Percentiles rank a stretch among this genome's conserved stretches.
These are phyloP conservation scores for Podarcis muralis DNA, from an alignment of 2,113 vertebrate genomes.

Conservation along the genomic window DNA sequence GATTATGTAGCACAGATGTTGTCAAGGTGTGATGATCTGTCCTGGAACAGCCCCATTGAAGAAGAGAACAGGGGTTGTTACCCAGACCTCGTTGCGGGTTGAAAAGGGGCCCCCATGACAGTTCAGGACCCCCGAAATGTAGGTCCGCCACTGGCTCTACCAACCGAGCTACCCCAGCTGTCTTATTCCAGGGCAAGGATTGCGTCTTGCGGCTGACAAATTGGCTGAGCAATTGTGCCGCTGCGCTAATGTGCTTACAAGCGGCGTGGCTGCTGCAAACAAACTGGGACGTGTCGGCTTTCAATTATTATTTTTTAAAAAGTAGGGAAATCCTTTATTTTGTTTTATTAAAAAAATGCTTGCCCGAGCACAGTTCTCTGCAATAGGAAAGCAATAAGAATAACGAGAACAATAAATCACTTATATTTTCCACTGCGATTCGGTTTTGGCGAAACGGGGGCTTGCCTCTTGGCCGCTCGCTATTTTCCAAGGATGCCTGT, in stretches of 20 bases:
- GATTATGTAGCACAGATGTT: no score
- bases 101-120: no score
- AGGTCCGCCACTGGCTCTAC: no score
- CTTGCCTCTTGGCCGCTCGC: background rate
- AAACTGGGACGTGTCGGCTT: background rate
- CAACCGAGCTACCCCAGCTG: no score
- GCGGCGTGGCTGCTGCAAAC: background rate
- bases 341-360: no score
- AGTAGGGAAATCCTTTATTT: no score
- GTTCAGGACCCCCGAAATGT: no score
- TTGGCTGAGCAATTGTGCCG: background rate
- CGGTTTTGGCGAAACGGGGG: background rate
- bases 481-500: no score
- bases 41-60: no score
- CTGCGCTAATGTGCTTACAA: background rate
- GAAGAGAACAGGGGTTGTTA: no score
- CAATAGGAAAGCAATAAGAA: background rate
- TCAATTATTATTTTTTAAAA: background rate
- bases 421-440: background rate
- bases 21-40: no score
- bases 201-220: background rate
- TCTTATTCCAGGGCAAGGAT: background rate
- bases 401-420: background rate
- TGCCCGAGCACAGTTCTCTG: background rate
- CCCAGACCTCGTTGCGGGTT: no score